Evolutionary conservation across 2,113 vertebrate species (phyloP).

Genomic region (Salminus brasiliensis): DNA sequence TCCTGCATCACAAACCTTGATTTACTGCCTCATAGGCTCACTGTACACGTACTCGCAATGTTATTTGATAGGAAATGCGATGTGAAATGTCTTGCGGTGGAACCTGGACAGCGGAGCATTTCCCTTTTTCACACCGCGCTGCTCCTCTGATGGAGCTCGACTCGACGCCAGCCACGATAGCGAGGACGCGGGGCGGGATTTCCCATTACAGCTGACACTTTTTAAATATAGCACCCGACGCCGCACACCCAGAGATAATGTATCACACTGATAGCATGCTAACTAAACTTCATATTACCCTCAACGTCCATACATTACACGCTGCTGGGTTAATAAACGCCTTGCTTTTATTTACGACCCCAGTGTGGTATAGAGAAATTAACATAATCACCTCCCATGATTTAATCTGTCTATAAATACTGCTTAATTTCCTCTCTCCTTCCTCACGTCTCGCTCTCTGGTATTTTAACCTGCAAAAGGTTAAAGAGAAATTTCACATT

Average conservation of each 20-base stretch:
- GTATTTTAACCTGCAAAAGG: not conserved
- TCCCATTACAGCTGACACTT: slow-evolving; percentile 61
- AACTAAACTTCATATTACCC: slow-evolving; percentile 64
- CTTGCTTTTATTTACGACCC: slow-evolving; percentile 72
- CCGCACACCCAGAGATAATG: slow-evolving; percentile 60
- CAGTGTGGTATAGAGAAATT: slow-evolving; percentile 70
- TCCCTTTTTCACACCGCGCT: slow-evolving; percentile 42
- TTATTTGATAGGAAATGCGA: slow-evolving; percentile 43
- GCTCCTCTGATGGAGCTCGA: slow-evolving; percentile 48
- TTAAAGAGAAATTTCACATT: not conserved
- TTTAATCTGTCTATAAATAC: slow-evolving; percentile 66
- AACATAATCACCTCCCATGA: slow-evolving; percentile 70
- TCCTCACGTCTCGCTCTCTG: slow-evolving; percentile 26
- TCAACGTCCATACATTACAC: slow-evolving; percentile 71
- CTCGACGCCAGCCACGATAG: slow-evolving; percentile 54
- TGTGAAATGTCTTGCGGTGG: slow-evolving; percentile 31
- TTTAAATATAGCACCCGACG: slow-evolving; percentile 59
- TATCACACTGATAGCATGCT: slow-evolving; percentile 64
- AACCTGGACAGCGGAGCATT: slow-evolving; percentile 22
- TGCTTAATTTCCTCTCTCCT: slow-evolving; percentile 48
- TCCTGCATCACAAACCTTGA: not conserved
- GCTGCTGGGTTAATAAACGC: slow-evolving; percentile 69
- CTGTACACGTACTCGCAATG: slow-evolving; percentile 22
- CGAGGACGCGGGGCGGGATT: slow-evolving; percentile 53
- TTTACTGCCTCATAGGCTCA: slow-evolving; percentile 22